A percentile compares a stretch with the other conserved stretches of the same genome.
phyloP scores from a whole-genome alignment of 2,888 invertebrate genomes.

The Coleophora deauratella region DNA sequence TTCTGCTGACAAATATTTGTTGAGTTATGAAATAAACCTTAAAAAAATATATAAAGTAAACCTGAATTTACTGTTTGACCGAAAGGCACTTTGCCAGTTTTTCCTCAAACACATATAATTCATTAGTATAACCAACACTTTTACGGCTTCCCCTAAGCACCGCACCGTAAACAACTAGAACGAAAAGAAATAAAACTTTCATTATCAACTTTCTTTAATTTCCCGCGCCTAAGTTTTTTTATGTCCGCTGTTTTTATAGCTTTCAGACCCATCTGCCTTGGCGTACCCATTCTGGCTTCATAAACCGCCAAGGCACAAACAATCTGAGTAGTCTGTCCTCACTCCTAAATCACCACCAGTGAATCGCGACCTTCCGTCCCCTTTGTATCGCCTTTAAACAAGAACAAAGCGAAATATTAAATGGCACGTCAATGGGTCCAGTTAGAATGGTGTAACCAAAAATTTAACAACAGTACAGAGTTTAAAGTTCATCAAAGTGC shows the following conservation, averaged over 20 bases:
- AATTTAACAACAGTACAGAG: conserved; percentile 46
- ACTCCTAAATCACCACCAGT: conserved; percentile 39
- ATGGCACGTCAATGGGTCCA: conserved; percentile 18
- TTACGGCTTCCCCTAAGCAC: not conserved
- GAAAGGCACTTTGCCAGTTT: no score
- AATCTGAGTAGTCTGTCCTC: conserved; percentile 49
- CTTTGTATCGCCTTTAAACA: conserved; percentile 8
- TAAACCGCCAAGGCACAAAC: conserved; percentile 59
- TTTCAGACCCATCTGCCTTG: conserved; percentile 50
- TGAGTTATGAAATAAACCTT: no score
- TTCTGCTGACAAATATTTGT: no score
- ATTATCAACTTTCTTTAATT: not conserved
- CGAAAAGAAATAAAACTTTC: not conserved
- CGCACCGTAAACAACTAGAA: not conserved
- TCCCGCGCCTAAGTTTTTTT: not conserved
- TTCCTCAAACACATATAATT: not conserved
- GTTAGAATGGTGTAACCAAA: conserved; percentile 28
- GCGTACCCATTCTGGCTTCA: conserved; percentile 49
- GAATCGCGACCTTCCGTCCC: conserved; percentile 23
- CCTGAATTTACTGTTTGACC: no score
- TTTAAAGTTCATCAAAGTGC: conserved; percentile 55
- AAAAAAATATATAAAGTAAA: no score
- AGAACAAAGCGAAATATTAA: conserved; percentile 1
- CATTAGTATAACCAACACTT: not conserved
- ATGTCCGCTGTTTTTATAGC: conserved; percentile 27